Percentiles rank a stretch among this genome's conserved stretches.
Conservation (phyloP, 2,113 vertebrate species). For the Eublepharis macularius region DNA sequence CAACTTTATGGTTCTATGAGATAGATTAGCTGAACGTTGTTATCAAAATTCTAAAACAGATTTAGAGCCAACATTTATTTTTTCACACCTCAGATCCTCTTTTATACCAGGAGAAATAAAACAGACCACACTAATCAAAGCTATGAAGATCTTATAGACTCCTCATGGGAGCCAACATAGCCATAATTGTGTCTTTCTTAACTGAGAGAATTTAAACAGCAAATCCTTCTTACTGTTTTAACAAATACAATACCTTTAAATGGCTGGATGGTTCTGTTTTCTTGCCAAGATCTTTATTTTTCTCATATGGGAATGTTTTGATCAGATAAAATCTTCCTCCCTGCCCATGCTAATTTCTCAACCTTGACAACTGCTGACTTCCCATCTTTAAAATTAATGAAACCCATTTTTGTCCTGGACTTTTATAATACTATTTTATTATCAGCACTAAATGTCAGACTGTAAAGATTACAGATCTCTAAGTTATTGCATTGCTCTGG, state of each 20-base stretch:
- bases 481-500: not conserved
- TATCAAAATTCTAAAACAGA: not conserved
- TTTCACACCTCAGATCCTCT: conserved; percentile 42
- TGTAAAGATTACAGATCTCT: conserved; percentile 10
- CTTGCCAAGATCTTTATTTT: conserved; percentile 33
- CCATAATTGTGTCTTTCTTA: conserved; percentile 26
- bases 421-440: conserved; percentile 11
- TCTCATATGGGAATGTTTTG: conserved; percentile 51
- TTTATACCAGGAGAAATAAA: conserved; percentile 40
- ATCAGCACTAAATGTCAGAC: conserved; percentile 24
- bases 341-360: conserved; percentile 44
- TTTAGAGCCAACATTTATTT: conserved; percentile 29
- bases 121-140: conserved; percentile 25
- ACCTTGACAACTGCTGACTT: conserved; percentile 49
- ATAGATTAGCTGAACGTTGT: not conserved
- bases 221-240: conserved; percentile 43
- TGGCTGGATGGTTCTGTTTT: conserved; percentile 47
- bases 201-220: conserved; percentile 16
- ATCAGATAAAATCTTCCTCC: conserved; percentile 46
- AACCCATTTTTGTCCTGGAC: conserved; percentile 9
- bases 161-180: conserved; percentile 32
- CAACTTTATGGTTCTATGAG: not conserved
- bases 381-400: conserved; percentile 43
- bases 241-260: conserved; percentile 33
- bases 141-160: conserved; percentile 44